Percentiles rank a stretch among this genome's conserved stretches.
Evolutionary conservation across 2,888 invertebrate species (phyloP).

Genomic region (Sinelater perroti): DNA sequence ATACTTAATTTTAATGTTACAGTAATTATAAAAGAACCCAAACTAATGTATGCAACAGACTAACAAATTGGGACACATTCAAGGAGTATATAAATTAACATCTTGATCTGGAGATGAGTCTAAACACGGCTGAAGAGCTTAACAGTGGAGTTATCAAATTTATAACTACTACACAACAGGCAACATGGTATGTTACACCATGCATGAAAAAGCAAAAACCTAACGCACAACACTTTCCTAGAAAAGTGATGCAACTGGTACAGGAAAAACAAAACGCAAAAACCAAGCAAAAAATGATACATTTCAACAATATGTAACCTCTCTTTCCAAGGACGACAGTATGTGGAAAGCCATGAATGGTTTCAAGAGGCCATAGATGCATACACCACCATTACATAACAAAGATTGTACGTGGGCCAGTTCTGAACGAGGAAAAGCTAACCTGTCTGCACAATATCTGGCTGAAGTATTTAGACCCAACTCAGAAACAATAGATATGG

Average conservation of each 20-base stretch:
- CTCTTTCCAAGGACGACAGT: constrained; percentile 1
- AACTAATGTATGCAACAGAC: constrained; percentile 1
- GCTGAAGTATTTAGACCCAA: too few species aligned
- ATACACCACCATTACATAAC: background rate
- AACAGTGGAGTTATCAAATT: constrained; percentile 5
- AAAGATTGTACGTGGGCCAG: background rate
- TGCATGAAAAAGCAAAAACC: too few species aligned
- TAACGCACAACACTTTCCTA: too few species aligned
- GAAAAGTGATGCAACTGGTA: background rate
- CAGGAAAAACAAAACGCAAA: background rate
- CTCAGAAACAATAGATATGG: background rate
- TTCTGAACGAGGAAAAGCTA: background rate
- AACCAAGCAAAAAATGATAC: background rate
- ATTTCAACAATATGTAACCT: constrained; percentile 2
- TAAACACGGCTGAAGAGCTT: constrained; percentile 10
- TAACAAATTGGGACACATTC: too few species aligned
- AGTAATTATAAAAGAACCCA: constrained; percentile 9
- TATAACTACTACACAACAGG: constrained; percentile 6
- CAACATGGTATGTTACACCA: constrained; percentile 3
- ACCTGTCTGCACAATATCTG: too few species aligned
- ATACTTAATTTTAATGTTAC: constrained; percentile 12
- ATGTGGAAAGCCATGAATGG: constrained; percentile 5
- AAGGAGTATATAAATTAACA: constrained; percentile 9
- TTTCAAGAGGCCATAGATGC: background rate
- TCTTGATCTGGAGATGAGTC: constrained; percentile 6